These are phyloP conservation scores for Tapirus indicus DNA, from an alignment of 2,797 vertebrate genomes.

Conservation along the genomic window DNA sequence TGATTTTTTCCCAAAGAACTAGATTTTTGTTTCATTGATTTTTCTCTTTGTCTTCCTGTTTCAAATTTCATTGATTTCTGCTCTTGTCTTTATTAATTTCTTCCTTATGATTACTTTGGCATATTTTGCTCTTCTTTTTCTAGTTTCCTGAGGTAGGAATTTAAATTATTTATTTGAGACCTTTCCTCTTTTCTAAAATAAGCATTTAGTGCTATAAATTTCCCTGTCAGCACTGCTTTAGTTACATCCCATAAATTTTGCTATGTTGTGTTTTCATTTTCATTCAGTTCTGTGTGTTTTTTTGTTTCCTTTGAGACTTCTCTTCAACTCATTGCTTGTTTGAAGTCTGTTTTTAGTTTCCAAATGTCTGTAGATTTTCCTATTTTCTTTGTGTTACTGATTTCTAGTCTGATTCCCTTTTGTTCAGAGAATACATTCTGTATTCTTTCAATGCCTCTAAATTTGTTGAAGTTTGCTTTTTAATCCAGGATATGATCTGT, in stretches of 20 bases:
- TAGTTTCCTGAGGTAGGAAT: neutral
- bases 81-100: neutral
- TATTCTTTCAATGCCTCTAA: slow-evolving; percentile 2
- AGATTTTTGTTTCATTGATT: neutral
- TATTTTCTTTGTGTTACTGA: neutral
- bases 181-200: neutral
- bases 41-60: neutral
- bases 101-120: neutral
- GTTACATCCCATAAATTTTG: neutral
- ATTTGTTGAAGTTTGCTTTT: neutral
- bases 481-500: neutral
- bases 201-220: neutral
- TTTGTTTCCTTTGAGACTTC: neutral
- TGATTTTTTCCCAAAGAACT: neutral
- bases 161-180: neutral
- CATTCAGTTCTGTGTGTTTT: neutral
- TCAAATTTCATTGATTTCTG: neutral
- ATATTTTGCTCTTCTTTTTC: neutral
- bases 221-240: neutral
- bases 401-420: neutral
- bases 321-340: neutral
- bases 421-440: neutral
- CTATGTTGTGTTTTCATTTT: neutral
- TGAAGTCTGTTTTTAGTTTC: neutral
- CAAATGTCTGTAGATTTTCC: neutral